Evolutionary conservation across 2,113 vertebrate genomes (phyloP), one percentile per base, ranked within the genome.

Genomic region (Arizona elegans): DNA sequence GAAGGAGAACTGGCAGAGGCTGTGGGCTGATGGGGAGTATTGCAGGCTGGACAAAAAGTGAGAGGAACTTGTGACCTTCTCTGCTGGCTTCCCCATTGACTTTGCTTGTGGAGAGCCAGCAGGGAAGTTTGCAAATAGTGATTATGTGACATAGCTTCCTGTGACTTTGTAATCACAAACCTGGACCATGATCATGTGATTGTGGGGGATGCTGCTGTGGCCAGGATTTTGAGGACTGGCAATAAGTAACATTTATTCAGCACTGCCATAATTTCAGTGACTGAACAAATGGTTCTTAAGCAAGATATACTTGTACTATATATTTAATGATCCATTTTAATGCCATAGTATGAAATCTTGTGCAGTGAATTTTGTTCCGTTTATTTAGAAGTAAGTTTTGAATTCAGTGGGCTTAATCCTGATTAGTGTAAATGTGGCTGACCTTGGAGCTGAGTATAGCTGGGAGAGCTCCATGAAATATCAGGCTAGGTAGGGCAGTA

Each of bases 251-350:
- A n/a, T 75, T 33, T 6, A 43, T 81, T 81, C 75, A 81, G 75
- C 1, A 43, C 33, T 81, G 33, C 17, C 17, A 43, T 81, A 43
- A 81, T 43, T 81, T 81, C 33, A 21, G 33, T 81, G 8, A 21
- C 33, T 81, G 75, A 81, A 81, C 3, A 1, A 43, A 81, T 81
- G 33, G 33, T 81, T 21, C 3, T 43, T 81, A 43, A 81, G 17
- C 33, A 43, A 81, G 17, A 8, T 43, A 38, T 21, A 81, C 75
- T 43, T 81, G 75, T 93, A 94, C 94, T 91, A 89, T 86, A 89
- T 94, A 23, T 87, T 92, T 94, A 53, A 92, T 94, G 92, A 89
- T 92, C 29, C 70, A 55, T 90, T 93, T 92, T 55, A 88, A 38
- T 93, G 33, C 70, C 59, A 0, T 26, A 5, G 93, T 87, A 38